These are phyloP conservation scores for Metacarcinus magister DNA, from an alignment of 2,888 invertebrate species.

Conservation along the genomic window DNA sequence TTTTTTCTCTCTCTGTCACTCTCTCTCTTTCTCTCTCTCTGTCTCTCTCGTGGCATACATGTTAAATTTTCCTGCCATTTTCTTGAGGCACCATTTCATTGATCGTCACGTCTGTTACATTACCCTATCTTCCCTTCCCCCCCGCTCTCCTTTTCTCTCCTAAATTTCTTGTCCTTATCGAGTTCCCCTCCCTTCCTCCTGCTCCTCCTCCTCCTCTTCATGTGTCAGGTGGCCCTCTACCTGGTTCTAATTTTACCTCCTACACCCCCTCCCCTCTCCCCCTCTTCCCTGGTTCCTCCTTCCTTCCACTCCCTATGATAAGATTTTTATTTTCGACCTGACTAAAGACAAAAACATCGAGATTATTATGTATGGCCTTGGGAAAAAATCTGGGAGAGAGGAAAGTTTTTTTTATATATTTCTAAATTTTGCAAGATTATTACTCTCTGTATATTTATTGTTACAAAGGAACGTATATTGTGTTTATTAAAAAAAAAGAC, in stretches of 20 bases:
- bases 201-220: neutral
- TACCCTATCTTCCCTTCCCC: neutral
- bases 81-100: neutral
- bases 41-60: neutral
- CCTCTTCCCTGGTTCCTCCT: neutral
- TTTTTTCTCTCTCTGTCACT: constrained; percentile 4
- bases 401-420: neutral
- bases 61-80: neutral
- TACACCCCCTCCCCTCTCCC: neutral
- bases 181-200: no score
- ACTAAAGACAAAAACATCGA: neutral
- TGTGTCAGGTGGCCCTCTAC: neutral
- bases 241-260: constrained; percentile 14
- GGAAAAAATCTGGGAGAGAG: neutral
- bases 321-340: neutral
- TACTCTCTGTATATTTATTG: neutral
- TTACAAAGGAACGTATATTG: neutral
- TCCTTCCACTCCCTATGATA: neutral
- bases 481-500: no score
- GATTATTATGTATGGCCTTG: neutral
- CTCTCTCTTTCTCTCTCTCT: constrained; percentile 15
- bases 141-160: neutral
- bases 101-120: neutral
- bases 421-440: neutral
- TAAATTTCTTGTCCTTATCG: constrained; percentile 15